These are phyloP conservation scores for Phocoena sinus DNA, from an alignment of 2,113 vertebrate genomes.

Conservation along the genomic window DNA sequence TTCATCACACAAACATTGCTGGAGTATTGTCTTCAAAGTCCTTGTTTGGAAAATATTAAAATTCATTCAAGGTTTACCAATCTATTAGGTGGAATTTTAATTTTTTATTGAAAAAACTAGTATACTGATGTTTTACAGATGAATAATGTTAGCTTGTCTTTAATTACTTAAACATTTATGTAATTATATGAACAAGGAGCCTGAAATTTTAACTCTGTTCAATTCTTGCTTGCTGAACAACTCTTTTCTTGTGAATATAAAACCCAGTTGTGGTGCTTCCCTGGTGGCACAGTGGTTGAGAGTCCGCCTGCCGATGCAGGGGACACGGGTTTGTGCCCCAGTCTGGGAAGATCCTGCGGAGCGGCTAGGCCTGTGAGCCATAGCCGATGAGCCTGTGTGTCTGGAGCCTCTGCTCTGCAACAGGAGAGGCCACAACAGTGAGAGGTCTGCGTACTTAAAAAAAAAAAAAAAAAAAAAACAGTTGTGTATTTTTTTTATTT, in stretches of 20 bases:
- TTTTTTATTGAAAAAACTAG: neutral
- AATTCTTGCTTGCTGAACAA: conserved; percentile 47
- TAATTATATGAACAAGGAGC: neutral
- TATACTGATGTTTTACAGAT: neutral
- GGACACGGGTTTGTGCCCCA: no score
- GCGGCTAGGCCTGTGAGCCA: no score
- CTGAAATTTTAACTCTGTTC: conserved; percentile 48
- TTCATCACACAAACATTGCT: neutral
- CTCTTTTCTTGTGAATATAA: conserved; percentile 74
- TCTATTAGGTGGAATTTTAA: neutral
- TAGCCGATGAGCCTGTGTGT: no score
- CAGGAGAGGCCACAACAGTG: no score
- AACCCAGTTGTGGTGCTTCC: neutral
- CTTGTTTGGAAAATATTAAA: neutral
- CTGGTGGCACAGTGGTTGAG: no score
- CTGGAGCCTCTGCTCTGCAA: no score
- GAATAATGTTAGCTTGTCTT: neutral
- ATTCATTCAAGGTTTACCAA: neutral
- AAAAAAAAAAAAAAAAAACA: no score
- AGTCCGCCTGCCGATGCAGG: fast-evolving
- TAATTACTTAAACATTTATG: neutral
- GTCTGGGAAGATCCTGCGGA: no score
- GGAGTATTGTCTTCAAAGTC: neutral
- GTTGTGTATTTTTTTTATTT: conserved; percentile 69
- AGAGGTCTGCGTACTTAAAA: no score